Evolutionary conservation across 2,888 invertebrate genomes (phyloP), one percentile per base, ranked within the genome.

Genomic region (Protodeltote pygarga): DNA sequence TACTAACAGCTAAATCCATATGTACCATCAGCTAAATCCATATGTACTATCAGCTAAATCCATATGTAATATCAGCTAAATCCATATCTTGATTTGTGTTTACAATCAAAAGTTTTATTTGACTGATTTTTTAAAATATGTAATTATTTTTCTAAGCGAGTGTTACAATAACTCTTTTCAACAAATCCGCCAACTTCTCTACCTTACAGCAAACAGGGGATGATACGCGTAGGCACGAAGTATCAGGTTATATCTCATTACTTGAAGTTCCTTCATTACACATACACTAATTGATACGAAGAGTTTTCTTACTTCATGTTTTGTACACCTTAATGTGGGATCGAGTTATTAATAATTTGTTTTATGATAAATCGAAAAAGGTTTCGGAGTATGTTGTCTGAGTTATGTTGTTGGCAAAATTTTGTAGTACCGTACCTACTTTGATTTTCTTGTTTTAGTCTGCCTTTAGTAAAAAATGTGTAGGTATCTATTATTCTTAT

Each of bases 221-320:
- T 51, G 57, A 37, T 65, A 57, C 41, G 63, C 65, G 69, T 69
- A n/a, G n/a, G n/a, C n/a, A 32, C 25, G 15, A 11, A 27, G 75
- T 77, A 80, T 86, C 83, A 75, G 54, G 69, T 83, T 80, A 68
- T 72, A 71, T 77, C 85, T 81, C 85, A 85, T 86, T 86, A 86
- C 63, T 46, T 54, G 60, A 59, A 61, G 50, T 62, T 64, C 73
- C 71, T 71, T 78, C 78, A 75, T 77, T 77, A 82, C 74, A 60
- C 45, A 27, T 35, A 33, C 44, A 57, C 69, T 78, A 79, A 79
- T 78, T 79, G 75, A 72, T 65, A 58, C 57, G 45, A 17, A 47
- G 54, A 68, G 66, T 72, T 75, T 75, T 71, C 71, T 69, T 67
- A 66, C 55, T 32, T 35, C 31, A 45, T 23, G 39, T 49, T 53